Evolutionary conservation across 2,113 vertebrate genomes (phyloP).

Genomic region (Silurus asotus): DNA sequence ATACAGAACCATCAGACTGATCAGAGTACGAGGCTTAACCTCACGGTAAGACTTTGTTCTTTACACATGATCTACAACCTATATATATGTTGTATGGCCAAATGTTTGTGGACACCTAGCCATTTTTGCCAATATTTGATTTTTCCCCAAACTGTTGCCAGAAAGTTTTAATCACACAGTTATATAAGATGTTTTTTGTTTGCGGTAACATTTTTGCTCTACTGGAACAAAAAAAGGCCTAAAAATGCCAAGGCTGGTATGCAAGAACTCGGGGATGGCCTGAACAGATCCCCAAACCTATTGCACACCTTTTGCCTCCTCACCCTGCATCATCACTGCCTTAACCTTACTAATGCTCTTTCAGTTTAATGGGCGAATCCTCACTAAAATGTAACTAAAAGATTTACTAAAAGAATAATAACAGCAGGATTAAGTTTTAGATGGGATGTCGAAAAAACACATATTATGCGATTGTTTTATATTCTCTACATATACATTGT

Average conservation of each 20-base stretch:
- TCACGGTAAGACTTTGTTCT: background rate
- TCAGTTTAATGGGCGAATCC: background rate
- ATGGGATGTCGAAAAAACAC: background rate
- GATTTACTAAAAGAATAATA: background rate
- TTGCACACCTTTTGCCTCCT: background rate
- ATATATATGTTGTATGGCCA: background rate
- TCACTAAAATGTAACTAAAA: background rate
- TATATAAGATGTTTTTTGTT: background rate
- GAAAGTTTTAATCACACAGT: background rate
- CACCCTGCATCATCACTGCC: background rate
- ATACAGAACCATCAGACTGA: background rate
- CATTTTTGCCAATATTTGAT: background rate
- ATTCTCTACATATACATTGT: no score
- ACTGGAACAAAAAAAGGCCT: background rate
- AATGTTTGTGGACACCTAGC: background rate
- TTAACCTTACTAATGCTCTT: background rate
- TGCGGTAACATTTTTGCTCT: background rate
- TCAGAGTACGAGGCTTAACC: background rate
- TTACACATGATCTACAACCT: background rate
- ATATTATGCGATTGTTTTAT: background rate
- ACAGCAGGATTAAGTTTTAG: background rate
- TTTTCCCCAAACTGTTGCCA: background rate
- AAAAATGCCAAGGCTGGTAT: background rate
- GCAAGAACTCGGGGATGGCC: background rate
- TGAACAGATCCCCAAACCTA: background rate